Conservation (phyloP, 2,888 invertebrate species). For the Polymixis lichenea region DNA sequence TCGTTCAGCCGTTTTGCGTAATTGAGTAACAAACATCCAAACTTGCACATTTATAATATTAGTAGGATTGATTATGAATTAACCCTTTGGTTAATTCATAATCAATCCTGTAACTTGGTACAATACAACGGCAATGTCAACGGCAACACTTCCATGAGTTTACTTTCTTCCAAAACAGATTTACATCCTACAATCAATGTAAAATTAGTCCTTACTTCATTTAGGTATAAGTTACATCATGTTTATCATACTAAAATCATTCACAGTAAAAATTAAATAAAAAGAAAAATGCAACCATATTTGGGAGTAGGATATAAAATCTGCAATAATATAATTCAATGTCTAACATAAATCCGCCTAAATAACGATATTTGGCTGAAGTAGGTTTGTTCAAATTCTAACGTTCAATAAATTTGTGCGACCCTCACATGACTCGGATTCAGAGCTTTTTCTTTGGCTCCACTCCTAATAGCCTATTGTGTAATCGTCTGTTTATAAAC, state of each 20-base stretch:
- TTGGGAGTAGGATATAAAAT: slow-evolving; percentile 25
- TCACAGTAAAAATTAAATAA: background rate
- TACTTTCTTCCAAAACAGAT: too few relatives aligned
- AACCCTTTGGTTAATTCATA: too few relatives aligned
- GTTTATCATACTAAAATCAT: background rate
- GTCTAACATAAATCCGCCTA: background rate
- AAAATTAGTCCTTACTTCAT: background rate
- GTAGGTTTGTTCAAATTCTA: slow-evolving; percentile 31
- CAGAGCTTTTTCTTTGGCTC: slow-evolving; percentile 58
- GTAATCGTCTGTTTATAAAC: slow-evolving; percentile 62
- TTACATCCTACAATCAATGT: background rate
- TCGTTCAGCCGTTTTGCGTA: too few relatives aligned
- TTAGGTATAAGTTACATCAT: background rate
- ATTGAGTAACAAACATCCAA: too few relatives aligned
- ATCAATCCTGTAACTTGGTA: too few relatives aligned
- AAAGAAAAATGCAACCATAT: slow-evolving; percentile 24
- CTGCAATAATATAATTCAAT: background rate
- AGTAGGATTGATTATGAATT: background rate
- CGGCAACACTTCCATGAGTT: too few relatives aligned
- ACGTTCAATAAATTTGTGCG: slow-evolving; percentile 24
- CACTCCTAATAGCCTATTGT: slow-evolving; percentile 66
- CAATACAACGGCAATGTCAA: too few relatives aligned
- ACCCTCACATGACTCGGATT: slow-evolving; percentile 38
- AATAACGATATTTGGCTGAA: slow-evolving; percentile 7
- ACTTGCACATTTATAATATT: too few relatives aligned